Base-by-base conservation (phyloP, 2,888 invertebrate species). In the Poecilobothrus nobilitatus region DNA sequence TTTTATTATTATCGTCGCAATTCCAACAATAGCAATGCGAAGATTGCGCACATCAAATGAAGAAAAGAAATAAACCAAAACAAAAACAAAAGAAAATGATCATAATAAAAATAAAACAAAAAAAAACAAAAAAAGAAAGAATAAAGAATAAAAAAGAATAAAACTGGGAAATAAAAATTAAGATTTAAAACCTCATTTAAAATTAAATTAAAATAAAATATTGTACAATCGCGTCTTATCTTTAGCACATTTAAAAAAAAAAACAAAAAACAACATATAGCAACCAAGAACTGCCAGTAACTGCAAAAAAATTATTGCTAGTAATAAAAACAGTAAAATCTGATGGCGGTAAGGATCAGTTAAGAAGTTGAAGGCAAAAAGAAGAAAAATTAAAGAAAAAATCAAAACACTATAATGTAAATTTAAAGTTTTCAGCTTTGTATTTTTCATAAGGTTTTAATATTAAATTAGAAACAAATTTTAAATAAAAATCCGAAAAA, bases 141-240 rank as follows among this genome's bases (percentile, higher is more conserved):
- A 37, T 37, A 6, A 10, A 37, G 37, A 37, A 37, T 37, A 41
- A 41, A 53, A 12, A 53, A 53, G 18, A 37, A 37, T 37, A 37
- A n/a, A n/a, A 10, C 37, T 37, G 37, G 10, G 8, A 53, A 53
- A 53, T 12, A 53, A 53, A 53, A 53, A 53, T 53, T 53, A 53
- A 53, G 53, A 53, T 53, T 53, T 53, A 53, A 53, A 53, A 53
- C 53, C 53, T 53, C 18, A 53, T 53, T 53, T 53, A 53, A 53
- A 53, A 53, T 18, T 53, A 53, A 53, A 53, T 53, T 53, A 53
- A 53, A 53, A 53, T 53, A 53, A 18, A n/a, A 53, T 53, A 53
- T 12, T 53, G 53, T 53, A 53, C 18, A 53, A 53, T 53, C 53
- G 9, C 18, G 15, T 53, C 18, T 18, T 53, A 53, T 53, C 53